These are phyloP conservation scores for Drosophila pseudotakahashii DNA, from an alignment of 2,888 invertebrate genomes.

Conservation along the genomic window DNA sequence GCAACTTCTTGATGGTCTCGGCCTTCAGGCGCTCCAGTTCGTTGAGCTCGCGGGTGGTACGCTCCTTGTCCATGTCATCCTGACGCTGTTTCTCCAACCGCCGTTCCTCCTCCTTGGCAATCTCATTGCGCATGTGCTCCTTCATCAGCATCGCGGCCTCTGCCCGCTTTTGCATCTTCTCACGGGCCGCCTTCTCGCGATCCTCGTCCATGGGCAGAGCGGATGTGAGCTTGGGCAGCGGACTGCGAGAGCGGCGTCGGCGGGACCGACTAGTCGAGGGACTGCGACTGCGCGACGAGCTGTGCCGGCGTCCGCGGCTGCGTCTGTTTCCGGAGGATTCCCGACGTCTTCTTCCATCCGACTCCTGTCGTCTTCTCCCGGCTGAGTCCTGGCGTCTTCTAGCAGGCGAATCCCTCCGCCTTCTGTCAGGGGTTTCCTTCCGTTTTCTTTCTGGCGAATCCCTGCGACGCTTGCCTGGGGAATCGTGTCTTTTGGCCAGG, in stretches of 20 bases:
- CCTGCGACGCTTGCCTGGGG: constrained; percentile 9
- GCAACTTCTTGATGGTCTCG: constrained; percentile 82
- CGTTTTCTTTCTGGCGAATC: constrained; percentile 21
- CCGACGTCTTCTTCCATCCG: constrained; percentile 50
- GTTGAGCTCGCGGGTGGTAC: constrained; percentile 81
- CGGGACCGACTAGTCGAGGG: constrained; percentile 31
- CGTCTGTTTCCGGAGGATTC: constrained; percentile 46
- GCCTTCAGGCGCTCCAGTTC: constrained; percentile 83
- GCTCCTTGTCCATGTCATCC: constrained; percentile 82
- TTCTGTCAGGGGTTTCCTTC: constrained; percentile 20
- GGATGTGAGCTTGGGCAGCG: constrained; percentile 42
- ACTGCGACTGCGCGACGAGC: constrained; percentile 56
- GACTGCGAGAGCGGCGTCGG: constrained; percentile 51
- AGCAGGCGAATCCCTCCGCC: constrained; percentile 37
- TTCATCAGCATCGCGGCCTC: constrained; percentile 86
- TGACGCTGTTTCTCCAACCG: constrained; percentile 84
- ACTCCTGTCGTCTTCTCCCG: constrained; percentile 50
- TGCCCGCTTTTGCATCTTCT: constrained; percentile 84
- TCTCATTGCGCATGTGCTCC: constrained; percentile 87
- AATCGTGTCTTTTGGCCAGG: constrained; percentile 8
- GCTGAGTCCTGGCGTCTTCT: constrained; percentile 46
- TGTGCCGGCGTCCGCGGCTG: constrained; percentile 56
- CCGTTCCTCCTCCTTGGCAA: constrained; percentile 86
- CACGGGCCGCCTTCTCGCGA: constrained; percentile 81
- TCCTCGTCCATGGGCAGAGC: constrained; percentile 56